Base-by-base conservation (phyloP, 1,140 invertebrate genomes). In the Laupala kohalensis region DNA sequence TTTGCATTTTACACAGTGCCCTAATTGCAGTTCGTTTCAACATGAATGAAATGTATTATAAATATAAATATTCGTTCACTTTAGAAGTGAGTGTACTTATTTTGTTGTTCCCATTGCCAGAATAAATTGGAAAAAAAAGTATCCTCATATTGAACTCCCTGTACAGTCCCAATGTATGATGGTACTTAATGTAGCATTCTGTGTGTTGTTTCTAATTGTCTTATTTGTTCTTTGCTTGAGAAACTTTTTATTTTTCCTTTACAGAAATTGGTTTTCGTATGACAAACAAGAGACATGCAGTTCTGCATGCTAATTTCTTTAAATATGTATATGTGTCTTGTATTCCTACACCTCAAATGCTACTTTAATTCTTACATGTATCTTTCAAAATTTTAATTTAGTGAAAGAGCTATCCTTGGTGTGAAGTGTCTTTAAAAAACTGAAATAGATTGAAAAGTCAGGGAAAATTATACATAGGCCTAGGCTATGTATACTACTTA, bases 381-480 rank as follows among this genome's bases (percentile, higher is more conserved):
- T 24, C 9, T 15, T 66, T 23, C 23, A 66, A 66, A 24, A 66
- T 9, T 12, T 15, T 9, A 66, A 66, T 12, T 12, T 24, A 26
- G 23, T 24, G 62, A 29, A 62, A 69, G 71, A 73, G 72, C 63
- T 37, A 73, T 73, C 70, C 72, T 73, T 73, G 72, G 69, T 73
- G 69, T 73, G 72, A 71, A 73, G 64, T 71, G 70, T 68, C 29
- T 67, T 26, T 25, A 68, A 69, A 24, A 27, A 29, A 70, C 26
- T 65, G 53, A 25, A 73, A 13, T 71, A 71, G 62, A 73, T 53
- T 68, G 25, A 71, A 68, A 62, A 71, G 71, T 72, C 66, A 72
- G 67, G 71, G 70, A 71, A 66, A 64, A 66, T 71, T 25, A 71
- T 66, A 71, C 63, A 69, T 69, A 69, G 69, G 72, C 65, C 72